Percentiles rank a stretch among this genome's conserved stretches.
phyloP scores from a whole-genome alignment of 2,888 invertebrate species.

The Ypsolopha scabrella region DNA sequence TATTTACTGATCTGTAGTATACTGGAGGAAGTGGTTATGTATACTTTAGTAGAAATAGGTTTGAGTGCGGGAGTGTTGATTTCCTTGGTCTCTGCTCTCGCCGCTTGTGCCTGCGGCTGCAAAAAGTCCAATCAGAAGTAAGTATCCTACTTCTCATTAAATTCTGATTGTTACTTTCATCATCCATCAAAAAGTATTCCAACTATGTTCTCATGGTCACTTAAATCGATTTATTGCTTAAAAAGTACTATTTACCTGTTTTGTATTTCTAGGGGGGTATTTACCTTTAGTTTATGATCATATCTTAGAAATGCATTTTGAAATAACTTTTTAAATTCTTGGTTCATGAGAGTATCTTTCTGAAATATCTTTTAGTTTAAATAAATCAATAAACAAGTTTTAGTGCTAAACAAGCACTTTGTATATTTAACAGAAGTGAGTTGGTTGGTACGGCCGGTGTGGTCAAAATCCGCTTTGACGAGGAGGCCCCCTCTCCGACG shows the following conservation, averaged over 20 bases:
- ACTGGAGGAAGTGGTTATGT: conserved; percentile 34
- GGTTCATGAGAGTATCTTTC: background rate
- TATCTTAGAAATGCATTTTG: background rate
- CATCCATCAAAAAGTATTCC: background rate
- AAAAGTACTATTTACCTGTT: too few relatives aligned
- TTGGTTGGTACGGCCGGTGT: conserved; percentile 72
- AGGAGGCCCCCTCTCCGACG: conserved; percentile 60
- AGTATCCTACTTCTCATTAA: conserved; percentile 27
- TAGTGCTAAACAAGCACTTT: conserved; percentile 17
- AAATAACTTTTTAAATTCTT: background rate
- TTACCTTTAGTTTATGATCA: background rate
- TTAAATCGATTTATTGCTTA: background rate
- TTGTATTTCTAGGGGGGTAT: too few relatives aligned
- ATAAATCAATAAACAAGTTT: background rate
- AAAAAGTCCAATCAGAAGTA: conserved; percentile 81
- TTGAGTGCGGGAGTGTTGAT: conserved; percentile 54
- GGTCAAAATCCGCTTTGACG: conserved; percentile 69
- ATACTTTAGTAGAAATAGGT: conserved; percentile 53
- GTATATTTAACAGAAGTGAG: conserved; percentile 68
- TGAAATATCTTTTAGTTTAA: conserved; percentile 1
- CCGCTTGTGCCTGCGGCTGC: conserved; percentile 80
- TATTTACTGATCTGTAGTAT: conserved; percentile 17
- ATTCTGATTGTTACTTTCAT: background rate
- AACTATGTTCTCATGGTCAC: background rate
- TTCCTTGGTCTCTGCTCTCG: conserved; percentile 63